These are phyloP conservation scores for Ondatra zibethicus DNA, from an alignment of 2,113 vertebrate genomes.

Conservation along the genomic window DNA sequence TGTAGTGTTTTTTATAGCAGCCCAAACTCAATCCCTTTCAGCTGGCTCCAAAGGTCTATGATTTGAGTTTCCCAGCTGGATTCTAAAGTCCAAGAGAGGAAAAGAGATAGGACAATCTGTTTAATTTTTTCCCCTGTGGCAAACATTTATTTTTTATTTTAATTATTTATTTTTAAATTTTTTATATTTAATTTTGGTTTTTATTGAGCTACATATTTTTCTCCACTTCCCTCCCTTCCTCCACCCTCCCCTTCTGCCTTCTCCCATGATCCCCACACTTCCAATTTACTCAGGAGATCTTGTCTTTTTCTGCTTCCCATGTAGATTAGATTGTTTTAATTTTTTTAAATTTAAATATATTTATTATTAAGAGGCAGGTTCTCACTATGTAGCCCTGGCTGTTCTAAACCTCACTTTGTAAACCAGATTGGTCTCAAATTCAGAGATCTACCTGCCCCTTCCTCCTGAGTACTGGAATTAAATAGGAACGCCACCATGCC, in stretches of 20 bases:
- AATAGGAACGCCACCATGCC: not conserved
- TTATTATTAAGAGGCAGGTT: not conserved
- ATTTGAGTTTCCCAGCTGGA: not conserved
- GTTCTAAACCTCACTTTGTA: not conserved
- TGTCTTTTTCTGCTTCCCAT: too few species aligned
- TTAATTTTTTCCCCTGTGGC: not conserved
- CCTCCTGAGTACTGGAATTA: not conserved
- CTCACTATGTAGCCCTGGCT: not conserved
- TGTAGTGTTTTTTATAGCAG: not conserved
- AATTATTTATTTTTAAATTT: not conserved
- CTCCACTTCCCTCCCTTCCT: too few species aligned
- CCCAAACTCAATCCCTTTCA: not conserved
- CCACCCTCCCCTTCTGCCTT: too few species aligned
- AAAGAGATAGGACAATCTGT: not conserved
- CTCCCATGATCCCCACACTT: too few species aligned
- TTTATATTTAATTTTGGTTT: too few species aligned
- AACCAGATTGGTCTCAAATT: not conserved
- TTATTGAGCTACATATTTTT: too few species aligned
- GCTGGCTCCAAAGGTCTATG: not conserved
- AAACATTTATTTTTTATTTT: not conserved
- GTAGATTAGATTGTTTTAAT: too few species aligned
- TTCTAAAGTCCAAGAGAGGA: not conserved
- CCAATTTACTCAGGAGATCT: too few species aligned
- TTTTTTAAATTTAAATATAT: not conserved
- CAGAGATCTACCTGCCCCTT: not conserved